Evolutionary conservation across 2,113 vertebrate species (phyloP).

Genomic region (Salvator merianae): DNA sequence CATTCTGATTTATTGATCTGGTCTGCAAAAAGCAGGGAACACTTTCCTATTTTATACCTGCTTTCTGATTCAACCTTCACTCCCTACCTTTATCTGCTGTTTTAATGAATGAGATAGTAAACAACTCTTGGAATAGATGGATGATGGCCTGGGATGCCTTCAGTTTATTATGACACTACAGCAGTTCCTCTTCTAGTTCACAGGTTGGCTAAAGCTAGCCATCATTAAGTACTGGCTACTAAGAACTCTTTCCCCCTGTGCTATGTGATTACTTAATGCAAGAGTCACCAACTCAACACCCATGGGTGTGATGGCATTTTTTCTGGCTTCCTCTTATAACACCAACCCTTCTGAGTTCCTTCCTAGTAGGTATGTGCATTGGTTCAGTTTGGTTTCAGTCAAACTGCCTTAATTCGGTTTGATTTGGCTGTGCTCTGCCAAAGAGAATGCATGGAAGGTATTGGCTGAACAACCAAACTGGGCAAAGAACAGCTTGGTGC

Average conservation of each 20-base stretch:
- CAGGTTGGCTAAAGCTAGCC: neutral
- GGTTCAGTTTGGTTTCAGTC: no score
- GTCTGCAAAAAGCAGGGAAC: neutral
- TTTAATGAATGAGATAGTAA: neutral
- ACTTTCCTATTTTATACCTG: neutral
- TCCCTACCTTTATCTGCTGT: neutral
- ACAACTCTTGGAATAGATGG: neutral
- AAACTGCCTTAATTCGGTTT: no score
- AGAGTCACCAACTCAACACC: no score
- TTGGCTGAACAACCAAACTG: no score
- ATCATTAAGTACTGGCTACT: neutral
- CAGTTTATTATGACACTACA: fast-evolving
- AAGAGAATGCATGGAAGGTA: no score
- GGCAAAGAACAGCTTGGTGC: no score
- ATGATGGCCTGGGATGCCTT: neutral
- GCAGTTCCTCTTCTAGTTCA: neutral
- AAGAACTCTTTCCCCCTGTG: neutral
- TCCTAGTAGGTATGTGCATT: no score
- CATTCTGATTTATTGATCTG: constrained; percentile 4
- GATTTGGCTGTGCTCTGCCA: no score
- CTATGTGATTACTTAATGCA: no score
- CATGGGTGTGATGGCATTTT: no score
- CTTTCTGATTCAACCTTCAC: neutral
- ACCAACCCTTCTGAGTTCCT: no score
- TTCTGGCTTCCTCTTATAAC: no score